These are phyloP conservation scores for Drosophila nigrodunni DNA, from an alignment of 1,140 invertebrate genomes.

Conservation along the genomic window DNA sequence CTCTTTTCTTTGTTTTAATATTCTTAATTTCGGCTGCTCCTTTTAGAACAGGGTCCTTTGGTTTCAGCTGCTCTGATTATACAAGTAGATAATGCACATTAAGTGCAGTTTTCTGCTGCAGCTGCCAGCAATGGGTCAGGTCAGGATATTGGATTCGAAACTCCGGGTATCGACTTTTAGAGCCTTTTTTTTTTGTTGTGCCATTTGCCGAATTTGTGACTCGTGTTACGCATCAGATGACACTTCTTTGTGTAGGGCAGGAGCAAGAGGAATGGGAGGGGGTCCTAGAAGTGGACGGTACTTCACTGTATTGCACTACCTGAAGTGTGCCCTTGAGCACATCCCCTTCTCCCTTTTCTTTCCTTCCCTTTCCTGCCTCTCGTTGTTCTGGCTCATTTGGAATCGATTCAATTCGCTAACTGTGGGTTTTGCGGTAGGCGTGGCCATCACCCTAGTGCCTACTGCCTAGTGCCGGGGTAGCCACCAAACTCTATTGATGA, in stretches of 20 bases:
- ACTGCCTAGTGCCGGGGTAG: background rate
- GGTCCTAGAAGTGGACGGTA: background rate
- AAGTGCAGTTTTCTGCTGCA: conserved; percentile 21
- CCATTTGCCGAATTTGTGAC: conserved; percentile 50
- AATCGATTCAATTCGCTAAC: conserved; percentile 61
- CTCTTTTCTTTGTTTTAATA: background rate
- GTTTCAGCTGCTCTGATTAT: conserved; percentile 48
- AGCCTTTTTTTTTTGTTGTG: conserved; percentile 5
- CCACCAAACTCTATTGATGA: conserved; percentile 27
- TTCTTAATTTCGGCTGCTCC: conserved; percentile 23
- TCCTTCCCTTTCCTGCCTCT: background rate
- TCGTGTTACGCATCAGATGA: conserved; percentile 72
- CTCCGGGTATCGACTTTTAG: conserved; percentile 16
- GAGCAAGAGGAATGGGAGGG: background rate
- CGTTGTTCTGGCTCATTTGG: conserved; percentile 56
- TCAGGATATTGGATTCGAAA: background rate
- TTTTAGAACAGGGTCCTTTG: background rate
- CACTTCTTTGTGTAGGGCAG: conserved; percentile 23
- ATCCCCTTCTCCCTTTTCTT: conserved; percentile 15
- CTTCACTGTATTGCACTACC: conserved; percentile 8
- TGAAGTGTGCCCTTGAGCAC: conserved; percentile 10
- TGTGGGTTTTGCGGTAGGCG: conserved; percentile 28
- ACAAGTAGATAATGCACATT: conserved; percentile 41
- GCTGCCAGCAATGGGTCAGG: conserved; percentile 9
- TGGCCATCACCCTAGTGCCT: conserved; percentile 16